Evolutionary conservation across 2,888 invertebrate species (phyloP).

Genomic region (Eupithecia centaureata): DNA sequence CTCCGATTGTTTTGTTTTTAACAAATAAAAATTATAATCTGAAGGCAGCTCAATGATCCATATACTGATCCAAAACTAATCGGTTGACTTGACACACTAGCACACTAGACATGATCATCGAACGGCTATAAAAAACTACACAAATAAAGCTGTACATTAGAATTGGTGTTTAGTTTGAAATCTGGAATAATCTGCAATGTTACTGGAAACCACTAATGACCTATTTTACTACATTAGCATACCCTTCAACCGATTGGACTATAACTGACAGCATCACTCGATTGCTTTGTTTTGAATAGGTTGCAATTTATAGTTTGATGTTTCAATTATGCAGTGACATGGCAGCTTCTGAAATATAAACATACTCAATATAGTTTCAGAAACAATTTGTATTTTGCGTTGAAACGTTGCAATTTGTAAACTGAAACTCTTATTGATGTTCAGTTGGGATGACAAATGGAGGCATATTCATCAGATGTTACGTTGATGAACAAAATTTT

Average conservation of each 20-base stretch:
- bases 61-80: no score
- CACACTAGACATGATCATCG: no score
- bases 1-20: no score
- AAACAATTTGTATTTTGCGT: conserved; percentile 26
- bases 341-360: conserved; percentile 24
- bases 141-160: not conserved
- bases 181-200: not conserved
- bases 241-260: conserved; percentile 6
- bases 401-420: conserved; percentile 30
- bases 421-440: conserved; percentile 29
- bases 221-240: not conserved
- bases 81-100: no score
- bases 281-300: conserved; percentile 15
- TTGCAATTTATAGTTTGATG: conserved; percentile 25
- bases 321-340: conserved; percentile 29
- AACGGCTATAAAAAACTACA: no score
- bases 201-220: not conserved
- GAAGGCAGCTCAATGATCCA: no score
- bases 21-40: no score
- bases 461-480: not conserved
- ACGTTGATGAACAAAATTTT: conserved; percentile 8
- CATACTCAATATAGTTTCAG: conserved; percentile 23
- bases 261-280: conserved; percentile 20
- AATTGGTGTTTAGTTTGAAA: not conserved
- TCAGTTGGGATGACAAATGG: conserved; percentile 17